Evolutionary conservation across 2,888 invertebrate genomes (phyloP).

Genomic region (Hesperia comma): DNA sequence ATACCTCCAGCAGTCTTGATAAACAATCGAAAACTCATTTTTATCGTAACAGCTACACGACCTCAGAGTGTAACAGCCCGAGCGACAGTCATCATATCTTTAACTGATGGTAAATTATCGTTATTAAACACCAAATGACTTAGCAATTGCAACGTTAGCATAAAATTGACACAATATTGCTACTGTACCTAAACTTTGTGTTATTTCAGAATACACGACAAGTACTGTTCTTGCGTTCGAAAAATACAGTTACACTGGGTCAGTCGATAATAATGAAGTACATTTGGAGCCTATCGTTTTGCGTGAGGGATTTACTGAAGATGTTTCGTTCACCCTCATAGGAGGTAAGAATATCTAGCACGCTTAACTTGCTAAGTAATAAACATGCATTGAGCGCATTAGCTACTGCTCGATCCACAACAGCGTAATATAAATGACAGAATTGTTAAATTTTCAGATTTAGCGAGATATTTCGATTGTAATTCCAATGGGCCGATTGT

Average conservation of each 20-base stretch:
- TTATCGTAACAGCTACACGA: conserved; percentile 46
- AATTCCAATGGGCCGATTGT: conserved; percentile 39
- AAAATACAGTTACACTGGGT: conserved; percentile 48
- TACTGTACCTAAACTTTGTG: neutral
- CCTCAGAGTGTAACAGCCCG: conserved; percentile 38
- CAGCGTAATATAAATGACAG: neutral
- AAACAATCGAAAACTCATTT: conserved; percentile 50
- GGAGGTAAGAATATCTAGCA: conserved; percentile 46
- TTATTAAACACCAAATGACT: no score
- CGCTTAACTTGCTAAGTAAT: no score
- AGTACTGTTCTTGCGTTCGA: conserved; percentile 50
- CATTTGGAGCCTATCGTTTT: conserved; percentile 49
- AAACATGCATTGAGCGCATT: no score
- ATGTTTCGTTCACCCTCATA: conserved; percentile 48
- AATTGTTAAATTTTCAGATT: conserved; percentile 44
- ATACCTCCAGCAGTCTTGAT: conserved; percentile 47
- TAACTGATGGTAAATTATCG: neutral
- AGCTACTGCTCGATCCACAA: no score
- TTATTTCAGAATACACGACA: conserved; percentile 43
- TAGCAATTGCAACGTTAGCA: no score
- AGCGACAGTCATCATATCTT: conserved; percentile 2
- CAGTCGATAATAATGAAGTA: conserved; percentile 43
- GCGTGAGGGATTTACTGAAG: conserved; percentile 47
- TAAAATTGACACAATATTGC: no score
- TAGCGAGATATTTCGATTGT: conserved; percentile 46